phyloP scores from a whole-genome alignment of 1,140 invertebrate genomes.

The Drosophila azteca region DNA sequence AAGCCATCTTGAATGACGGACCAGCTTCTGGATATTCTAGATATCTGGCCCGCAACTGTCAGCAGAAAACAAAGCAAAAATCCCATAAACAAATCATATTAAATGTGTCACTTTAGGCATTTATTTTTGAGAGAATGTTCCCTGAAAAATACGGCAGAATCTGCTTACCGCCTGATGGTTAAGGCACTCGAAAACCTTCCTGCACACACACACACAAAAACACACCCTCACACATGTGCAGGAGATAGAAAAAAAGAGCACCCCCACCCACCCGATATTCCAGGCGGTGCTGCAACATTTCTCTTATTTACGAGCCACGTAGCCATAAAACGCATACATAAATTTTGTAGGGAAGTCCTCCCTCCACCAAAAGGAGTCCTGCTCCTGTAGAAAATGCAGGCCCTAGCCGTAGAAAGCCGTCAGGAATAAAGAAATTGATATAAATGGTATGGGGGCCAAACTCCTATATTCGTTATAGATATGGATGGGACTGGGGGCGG shows the following conservation, averaged over 20 bases:
- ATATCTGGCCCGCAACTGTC: constrained; percentile 1
- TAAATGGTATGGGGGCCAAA: constrained; percentile 61
- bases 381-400: constrained; percentile 55
- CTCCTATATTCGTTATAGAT: constrained; percentile 3
- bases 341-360: constrained; percentile 50
- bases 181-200: neutral
- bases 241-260: constrained; percentile 55
- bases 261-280: constrained; percentile 38
- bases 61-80: constrained; percentile 34
- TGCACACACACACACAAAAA: constrained; percentile 17
- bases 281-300: constrained; percentile 71
- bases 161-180: constrained; percentile 1
- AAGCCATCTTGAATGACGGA: constrained; percentile 9
- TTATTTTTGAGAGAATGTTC: constrained; percentile 22
- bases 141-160: constrained; percentile 37
- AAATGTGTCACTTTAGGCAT: constrained; percentile 44
- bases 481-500: neutral
- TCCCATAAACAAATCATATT: constrained; percentile 57
- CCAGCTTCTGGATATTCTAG: neutral
- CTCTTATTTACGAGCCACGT: constrained; percentile 78
- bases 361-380: constrained; percentile 5
- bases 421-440: constrained; percentile 79
- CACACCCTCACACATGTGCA: constrained; percentile 42
- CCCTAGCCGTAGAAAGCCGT: constrained; percentile 37
- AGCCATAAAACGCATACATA: constrained; percentile 79